Conservation (phyloP, 2,888 invertebrate species). For the Vesta saturnalis region DNA sequence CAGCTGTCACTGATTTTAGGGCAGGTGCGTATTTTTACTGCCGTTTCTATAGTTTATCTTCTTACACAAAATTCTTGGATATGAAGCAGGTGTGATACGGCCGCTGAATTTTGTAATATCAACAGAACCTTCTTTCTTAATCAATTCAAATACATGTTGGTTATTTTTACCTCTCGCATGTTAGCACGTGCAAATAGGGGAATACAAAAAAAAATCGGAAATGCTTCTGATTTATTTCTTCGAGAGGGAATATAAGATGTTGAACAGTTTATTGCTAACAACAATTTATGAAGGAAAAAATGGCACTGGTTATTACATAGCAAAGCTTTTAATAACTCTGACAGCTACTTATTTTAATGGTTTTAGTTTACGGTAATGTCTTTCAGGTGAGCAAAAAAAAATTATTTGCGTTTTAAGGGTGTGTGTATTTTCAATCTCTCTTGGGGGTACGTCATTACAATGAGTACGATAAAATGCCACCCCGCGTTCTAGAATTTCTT, state of each 20-base stretch:
- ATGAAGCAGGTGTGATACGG: constrained; percentile 26
- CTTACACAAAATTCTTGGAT: constrained; percentile 26
- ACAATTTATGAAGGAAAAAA: not conserved
- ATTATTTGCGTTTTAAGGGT: not conserved
- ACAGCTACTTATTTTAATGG: not conserved
- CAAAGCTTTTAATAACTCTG: too few species aligned
- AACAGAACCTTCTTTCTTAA: not conserved
- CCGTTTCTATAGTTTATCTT: constrained; percentile 13
- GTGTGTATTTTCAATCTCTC: constrained; percentile 11
- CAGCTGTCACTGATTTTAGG: constrained; percentile 34
- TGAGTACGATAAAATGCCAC: too few species aligned
- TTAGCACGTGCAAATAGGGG: constrained; percentile 19
- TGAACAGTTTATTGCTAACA: not conserved
- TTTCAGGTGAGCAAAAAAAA: not conserved
- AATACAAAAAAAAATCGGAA: constrained; percentile 7
- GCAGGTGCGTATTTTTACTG: constrained; percentile 28
- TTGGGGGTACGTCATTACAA: not conserved
- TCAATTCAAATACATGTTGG: not conserved
- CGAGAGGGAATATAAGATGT: too few species aligned
- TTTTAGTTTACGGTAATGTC: not conserved
- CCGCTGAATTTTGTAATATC: constrained; percentile 16
- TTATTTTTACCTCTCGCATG: not conserved
- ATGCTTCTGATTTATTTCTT: constrained; percentile 10
- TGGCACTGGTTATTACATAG: not conserved
- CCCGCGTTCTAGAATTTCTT: too few species aligned